These are phyloP conservation scores for Autographa gamma DNA, from an alignment of 2,888 invertebrate species.

Conservation along the genomic window DNA sequence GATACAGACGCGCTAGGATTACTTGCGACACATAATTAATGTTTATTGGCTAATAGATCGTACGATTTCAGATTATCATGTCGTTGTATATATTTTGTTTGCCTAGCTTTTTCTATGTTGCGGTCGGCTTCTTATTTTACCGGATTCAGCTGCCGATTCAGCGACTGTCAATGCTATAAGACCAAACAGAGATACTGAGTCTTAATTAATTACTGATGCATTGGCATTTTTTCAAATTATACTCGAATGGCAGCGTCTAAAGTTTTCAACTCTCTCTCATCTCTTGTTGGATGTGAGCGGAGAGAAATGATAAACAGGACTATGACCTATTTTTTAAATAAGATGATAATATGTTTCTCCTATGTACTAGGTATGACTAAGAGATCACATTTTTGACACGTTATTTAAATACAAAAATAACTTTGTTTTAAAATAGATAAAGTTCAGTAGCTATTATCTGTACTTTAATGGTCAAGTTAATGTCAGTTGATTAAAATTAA, in stretches of 20 bases:
- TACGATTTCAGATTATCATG: not conserved
- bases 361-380: not conserved
- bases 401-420: not conserved
- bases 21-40: not conserved
- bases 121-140: no score
- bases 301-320: no score
- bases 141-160: no score
- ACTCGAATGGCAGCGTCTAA: no score
- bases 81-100: not conserved
- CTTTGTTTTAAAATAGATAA: conserved; percentile 4
- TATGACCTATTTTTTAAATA: not conserved
- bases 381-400: not conserved
- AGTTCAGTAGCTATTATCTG: conserved; percentile 21
- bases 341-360: not conserved
- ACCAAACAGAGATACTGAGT: no score
- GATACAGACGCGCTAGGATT: not conserved
- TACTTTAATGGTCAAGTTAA: not conserved
- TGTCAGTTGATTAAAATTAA: not conserved
- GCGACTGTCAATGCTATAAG: no score
- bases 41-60: not conserved
- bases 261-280: no score
- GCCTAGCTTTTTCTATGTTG: no score
- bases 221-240: no score
- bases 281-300: no score
- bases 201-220: no score